Conservation (phyloP, 2,888 invertebrate genomes). For the Vanessa cardui region DNA sequence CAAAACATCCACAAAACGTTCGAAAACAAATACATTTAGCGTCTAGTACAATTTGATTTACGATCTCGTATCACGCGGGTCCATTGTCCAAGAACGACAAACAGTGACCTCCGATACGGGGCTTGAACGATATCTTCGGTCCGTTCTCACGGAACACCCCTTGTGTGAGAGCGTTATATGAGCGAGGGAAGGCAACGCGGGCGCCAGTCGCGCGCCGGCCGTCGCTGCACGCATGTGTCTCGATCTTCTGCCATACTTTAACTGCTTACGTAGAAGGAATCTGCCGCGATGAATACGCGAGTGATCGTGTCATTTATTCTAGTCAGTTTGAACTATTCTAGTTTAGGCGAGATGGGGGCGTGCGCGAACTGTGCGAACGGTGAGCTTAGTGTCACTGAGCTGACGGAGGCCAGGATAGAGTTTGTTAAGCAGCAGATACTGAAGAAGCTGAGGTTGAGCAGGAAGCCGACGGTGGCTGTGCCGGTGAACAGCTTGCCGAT, state of each 20-base stretch:
- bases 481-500: constrained; percentile 86
- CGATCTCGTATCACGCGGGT: constrained; percentile 38
- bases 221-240: constrained; percentile 67
- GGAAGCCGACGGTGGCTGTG: constrained; percentile 86
- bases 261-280: constrained; percentile 64
- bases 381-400: constrained; percentile 78
- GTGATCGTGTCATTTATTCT: constrained; percentile 60
- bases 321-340: constrained; percentile 60
- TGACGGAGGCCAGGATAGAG: constrained; percentile 88
- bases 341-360: constrained; percentile 62
- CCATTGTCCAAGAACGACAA: constrained; percentile 43
- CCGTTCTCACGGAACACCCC: constrained; percentile 32
- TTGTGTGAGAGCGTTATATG: constrained; percentile 34
- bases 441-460: constrained; percentile 89
- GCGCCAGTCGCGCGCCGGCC: constrained; percentile 57
- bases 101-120: constrained; percentile 38
- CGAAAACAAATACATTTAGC: constrained; percentile 7
- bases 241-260: constrained; percentile 64
- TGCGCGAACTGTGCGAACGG: constrained; percentile 71
- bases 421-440: constrained; percentile 93
- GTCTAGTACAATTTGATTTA: constrained; percentile 10
- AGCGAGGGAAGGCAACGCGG: constrained; percentile 34
- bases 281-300: constrained; percentile 53
- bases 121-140: constrained; percentile 8
- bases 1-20: constrained; percentile 5